Base-by-base conservation (phyloP, 1,140 invertebrate species). In the Calliopsis andreniformis region DNA sequence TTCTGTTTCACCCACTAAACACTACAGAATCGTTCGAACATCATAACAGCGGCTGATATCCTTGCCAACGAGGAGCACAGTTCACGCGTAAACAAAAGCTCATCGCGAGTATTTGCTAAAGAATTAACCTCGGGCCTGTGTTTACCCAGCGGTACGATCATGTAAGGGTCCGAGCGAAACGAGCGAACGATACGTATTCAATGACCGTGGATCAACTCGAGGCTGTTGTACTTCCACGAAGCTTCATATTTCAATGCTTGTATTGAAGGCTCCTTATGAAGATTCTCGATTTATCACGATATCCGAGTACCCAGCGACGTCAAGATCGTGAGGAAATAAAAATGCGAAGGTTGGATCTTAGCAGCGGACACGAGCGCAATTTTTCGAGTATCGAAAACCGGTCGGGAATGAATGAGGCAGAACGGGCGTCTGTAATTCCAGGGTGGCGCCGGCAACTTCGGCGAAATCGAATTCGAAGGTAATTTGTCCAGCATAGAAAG, bases 21-120 rank as follows among this genome's bases (percentile, higher is more conserved):
- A n/a, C n/a, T n/a, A n/a, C n/a, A n/a, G n/a, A n/a, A n/a, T n/a
- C n/a, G n/a, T n/a, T n/a, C n/a, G n/a, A n/a, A n/a, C n/a, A n/a
- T n/a, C n/a, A n/a, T n/a, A n/a, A n/a, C n/a, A n/a, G n/a, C n/a
- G n/a, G n/a, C n/a, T n/a, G 28, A 39, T 69, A 45, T 35, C 35
- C 67, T 69, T 58, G 32, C 42, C 67, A 58, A 20, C 25, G 67
- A n/a, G 55, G 45, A 69, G 53, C 39, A 69, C 67, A 58, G 49
- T 53, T 42, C 18, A 3, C 32, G 32, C 45, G 70, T 72, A 64
- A 72, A 72, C 47, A 72, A 45, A 64, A 12, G 12, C 20, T 42
- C 39, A 45, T 6, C 23, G n/a, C 28, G 53, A 39, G 53, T 71
- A 61, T 72, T 72, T 63, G 69, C 59, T 43, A 25, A 28, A 25